A percentile compares a stretch with the other conserved stretches of the same genome.
phyloP scores from a whole-genome alignment of 1,140 invertebrate species.

The Bacillus rossius region DNA sequence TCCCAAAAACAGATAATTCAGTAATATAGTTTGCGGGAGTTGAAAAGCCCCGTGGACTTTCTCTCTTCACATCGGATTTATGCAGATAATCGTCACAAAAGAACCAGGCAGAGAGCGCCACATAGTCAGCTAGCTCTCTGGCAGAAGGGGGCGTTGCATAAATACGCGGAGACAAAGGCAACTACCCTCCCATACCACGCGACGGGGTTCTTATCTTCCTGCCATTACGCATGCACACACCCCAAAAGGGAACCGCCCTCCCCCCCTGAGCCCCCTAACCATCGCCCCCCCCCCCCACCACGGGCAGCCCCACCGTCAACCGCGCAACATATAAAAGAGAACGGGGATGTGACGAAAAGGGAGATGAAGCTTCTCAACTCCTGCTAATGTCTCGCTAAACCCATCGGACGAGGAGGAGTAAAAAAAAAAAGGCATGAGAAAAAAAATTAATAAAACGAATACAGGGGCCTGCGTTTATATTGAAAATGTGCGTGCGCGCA shows the following conservation, averaged over 20 bases:
- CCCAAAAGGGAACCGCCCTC: constrained; percentile 2
- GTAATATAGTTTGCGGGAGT: constrained; percentile 22
- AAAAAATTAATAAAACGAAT: not conserved
- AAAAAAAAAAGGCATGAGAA: constrained; percentile 1
- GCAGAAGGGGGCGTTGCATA: constrained; percentile 18
- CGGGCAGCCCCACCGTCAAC: too few species aligned
- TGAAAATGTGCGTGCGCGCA: too few species aligned
- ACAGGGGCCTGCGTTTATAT: not conserved
- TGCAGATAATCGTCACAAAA: constrained; percentile 24
- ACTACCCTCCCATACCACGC: too few species aligned
- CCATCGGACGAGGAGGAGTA: constrained; percentile 15
- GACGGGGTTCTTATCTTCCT: constrained; percentile 15
- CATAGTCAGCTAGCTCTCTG: constrained; percentile 2
- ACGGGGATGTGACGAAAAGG: not conserved
- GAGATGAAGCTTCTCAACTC: not conserved
- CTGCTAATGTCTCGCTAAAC: constrained; percentile 17
- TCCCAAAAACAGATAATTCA: constrained; percentile 19
- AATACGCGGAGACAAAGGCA: constrained; percentile 20
- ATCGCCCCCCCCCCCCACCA: too few species aligned
- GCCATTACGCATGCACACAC: constrained; percentile 19
- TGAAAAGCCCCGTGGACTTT: constrained; percentile 14
- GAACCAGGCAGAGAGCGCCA: constrained; percentile 13
- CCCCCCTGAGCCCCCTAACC: not conserved
- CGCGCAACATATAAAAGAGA: too few species aligned
- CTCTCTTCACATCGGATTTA: constrained; percentile 19